These are phyloP conservation scores for Heliconius eleuchia DNA, from an alignment of 1,140 invertebrate genomes.

Conservation along the genomic window DNA sequence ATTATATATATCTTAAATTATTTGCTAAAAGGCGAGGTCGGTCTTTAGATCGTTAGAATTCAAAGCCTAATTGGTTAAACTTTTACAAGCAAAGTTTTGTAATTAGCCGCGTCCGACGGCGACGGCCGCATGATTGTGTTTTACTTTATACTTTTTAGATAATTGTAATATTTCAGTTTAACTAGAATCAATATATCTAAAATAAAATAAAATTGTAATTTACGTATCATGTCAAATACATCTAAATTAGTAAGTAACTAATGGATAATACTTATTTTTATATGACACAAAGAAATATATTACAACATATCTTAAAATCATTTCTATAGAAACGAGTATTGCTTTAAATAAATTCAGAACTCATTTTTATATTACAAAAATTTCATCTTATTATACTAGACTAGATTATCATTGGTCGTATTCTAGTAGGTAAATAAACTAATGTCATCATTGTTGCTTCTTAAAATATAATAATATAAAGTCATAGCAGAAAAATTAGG, in stretches of 20 bases:
- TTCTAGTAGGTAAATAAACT: too few relatives aligned
- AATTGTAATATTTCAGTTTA: not conserved
- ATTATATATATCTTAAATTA: not conserved
- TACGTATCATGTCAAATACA: too few relatives aligned
- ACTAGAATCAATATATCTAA: not conserved
- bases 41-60: slow-evolving; percentile 1
- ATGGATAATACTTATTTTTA: too few relatives aligned
- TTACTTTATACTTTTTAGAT: not conserved
- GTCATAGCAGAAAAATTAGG: too few relatives aligned
- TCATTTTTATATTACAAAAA: not conserved
- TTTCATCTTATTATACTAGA: not conserved
- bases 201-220: not conserved
- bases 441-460: too few relatives aligned
- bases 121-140: not conserved
- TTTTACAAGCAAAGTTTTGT: slow-evolving; percentile 39
- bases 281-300: too few relatives aligned
- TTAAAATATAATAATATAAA: too few relatives aligned
- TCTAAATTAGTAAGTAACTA: too few relatives aligned
- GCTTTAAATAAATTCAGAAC: not conserved
- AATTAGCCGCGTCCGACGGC: slow-evolving; percentile 22
- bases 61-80: slow-evolving; percentile 35
- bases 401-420: too few relatives aligned
- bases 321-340: not conserved
- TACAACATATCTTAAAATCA: not conserved
- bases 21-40: not conserved